Percentiles rank a stretch among this genome's conserved stretches.
Evolutionary conservation across 2,888 invertebrate genomes (phyloP).

Genomic region (Deroplatys truncata): DNA sequence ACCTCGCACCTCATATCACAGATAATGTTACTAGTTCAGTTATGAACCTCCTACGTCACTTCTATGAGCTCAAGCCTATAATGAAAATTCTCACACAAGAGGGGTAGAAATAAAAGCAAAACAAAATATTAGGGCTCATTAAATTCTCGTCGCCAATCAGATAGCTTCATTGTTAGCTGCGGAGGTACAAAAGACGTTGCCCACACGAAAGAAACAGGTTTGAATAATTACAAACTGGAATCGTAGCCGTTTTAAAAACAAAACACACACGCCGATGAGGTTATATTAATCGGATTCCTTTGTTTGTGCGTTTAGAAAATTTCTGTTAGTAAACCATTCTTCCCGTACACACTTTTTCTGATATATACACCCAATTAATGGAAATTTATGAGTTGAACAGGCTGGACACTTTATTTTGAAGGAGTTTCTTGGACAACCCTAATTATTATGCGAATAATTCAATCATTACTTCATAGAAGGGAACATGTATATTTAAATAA

Average conservation of each 20-base stretch:
- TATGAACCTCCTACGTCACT: too few relatives aligned
- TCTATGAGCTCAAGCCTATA: too few relatives aligned
- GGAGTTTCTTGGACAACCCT: too few relatives aligned
- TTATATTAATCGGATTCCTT: not conserved
- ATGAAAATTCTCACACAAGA: too few relatives aligned
- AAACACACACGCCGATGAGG: not conserved
- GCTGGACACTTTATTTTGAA: too few relatives aligned
- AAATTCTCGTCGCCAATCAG: not conserved
- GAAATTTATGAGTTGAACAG: too few relatives aligned
- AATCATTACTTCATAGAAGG: too few relatives aligned
- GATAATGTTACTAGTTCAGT: too few relatives aligned
- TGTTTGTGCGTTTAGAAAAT: not conserved
- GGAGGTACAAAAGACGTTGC: not conserved
- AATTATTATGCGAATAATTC: too few relatives aligned
- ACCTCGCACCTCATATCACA: too few relatives aligned
- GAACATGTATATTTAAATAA: too few relatives aligned
- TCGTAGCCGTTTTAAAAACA: not conserved
- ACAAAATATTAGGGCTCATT: not conserved
- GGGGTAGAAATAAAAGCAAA: not conserved
- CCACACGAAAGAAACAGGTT: not conserved
- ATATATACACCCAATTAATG: not conserved
- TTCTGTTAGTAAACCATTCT: not conserved
- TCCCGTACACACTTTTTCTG: not conserved
- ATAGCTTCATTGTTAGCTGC: not conserved
- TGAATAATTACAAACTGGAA: not conserved